A percentile compares a stretch with the other conserved stretches of the same genome.
These are phyloP conservation scores for Orchestes rusci DNA, from an alignment of 2,888 invertebrate species.

Conservation along the genomic window DNA sequence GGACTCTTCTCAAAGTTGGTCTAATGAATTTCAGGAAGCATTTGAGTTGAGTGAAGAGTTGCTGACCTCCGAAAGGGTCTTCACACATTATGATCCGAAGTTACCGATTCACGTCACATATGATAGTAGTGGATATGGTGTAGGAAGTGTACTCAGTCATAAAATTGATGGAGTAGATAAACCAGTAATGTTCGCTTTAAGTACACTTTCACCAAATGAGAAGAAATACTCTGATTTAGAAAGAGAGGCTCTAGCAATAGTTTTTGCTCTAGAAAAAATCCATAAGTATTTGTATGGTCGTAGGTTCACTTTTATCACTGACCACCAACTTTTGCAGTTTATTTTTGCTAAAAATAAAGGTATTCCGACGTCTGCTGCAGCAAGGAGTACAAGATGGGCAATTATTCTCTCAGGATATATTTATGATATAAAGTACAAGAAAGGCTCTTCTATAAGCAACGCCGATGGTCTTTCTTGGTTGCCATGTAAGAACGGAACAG, in stretches of 20 bases:
- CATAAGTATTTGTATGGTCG: neutral
- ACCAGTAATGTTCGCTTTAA: conserved; percentile 11
- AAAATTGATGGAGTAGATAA: conserved; percentile 22
- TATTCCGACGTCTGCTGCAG: neutral
- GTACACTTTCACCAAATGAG: neutral
- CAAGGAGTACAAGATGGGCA: neutral
- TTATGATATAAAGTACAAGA: neutral
- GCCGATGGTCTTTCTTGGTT: conserved; percentile 4
- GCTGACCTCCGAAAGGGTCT: conserved; percentile 2
- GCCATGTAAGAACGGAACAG: neutral
- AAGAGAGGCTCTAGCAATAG: neutral
- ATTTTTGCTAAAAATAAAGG: neutral
- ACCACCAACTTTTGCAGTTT: neutral
- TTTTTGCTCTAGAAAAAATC: neutral
- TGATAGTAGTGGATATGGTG: conserved; percentile 27
- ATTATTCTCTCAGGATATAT: neutral
- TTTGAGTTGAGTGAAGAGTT: conserved; percentile 2
- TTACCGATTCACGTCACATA: conserved; percentile 26
- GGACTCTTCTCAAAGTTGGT: conserved; percentile 6
- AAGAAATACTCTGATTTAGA: neutral
- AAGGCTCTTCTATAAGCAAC: too few species aligned
- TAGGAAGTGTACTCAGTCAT: conserved; percentile 28
- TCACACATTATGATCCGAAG: conserved; percentile 3
- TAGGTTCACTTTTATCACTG: neutral
- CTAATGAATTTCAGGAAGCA: neutral